Percentiles rank a stretch among this genome's conserved stretches.
phyloP scores from a whole-genome alignment of 2,113 vertebrate genomes.

The Oenanthe oenanthe region DNA sequence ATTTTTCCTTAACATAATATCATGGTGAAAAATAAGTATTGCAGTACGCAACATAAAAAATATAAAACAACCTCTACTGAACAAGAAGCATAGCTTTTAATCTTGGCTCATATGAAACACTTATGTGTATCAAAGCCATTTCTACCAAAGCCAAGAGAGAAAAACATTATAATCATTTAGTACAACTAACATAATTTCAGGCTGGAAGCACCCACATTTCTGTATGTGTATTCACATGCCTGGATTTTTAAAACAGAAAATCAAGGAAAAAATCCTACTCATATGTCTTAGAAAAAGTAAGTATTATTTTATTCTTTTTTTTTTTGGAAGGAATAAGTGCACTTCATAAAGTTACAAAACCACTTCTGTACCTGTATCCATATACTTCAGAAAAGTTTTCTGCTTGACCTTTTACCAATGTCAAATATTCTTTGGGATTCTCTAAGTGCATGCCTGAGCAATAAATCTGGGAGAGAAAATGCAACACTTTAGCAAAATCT shows the following conservation, averaged over 20 bases:
- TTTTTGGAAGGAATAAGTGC: background rate
- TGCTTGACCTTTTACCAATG: slow-evolving; percentile 86
- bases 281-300: background rate
- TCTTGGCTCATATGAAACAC: background rate
- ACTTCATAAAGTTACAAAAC: background rate
- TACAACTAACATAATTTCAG: background rate
- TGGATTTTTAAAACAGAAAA: background rate
- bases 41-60: background rate
- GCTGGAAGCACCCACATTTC: background rate
- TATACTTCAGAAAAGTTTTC: slow-evolving; percentile 98
- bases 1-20: background rate
- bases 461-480: slow-evolving; percentile 81
- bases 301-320: background rate
- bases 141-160: background rate
- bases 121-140: background rate
- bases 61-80: background rate
- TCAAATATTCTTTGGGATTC: slow-evolving; percentile 90
- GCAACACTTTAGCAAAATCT: slow-evolving; percentile 8
- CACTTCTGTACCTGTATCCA: slow-evolving; percentile 81
- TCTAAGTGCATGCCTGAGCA: slow-evolving; percentile 88
- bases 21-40: background rate
- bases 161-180: background rate
- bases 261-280: background rate
- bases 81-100: background rate
- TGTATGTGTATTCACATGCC: background rate